phyloP scores from a whole-genome alignment of 2,888 invertebrate genomes.

The Lasioglossum vierecki region DNA sequence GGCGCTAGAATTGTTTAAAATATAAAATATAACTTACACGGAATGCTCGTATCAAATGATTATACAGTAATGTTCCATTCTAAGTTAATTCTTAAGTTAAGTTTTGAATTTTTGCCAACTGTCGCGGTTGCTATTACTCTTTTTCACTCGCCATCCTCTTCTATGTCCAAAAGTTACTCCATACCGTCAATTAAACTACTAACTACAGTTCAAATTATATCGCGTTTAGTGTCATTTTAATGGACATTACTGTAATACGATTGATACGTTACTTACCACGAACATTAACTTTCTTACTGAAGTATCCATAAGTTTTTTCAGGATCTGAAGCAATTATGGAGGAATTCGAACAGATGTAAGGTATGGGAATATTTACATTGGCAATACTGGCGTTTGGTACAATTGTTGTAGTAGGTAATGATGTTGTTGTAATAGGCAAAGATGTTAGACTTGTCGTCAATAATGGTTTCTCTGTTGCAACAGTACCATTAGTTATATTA shows the following conservation, averaged over 20 bases:
- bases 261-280: slow-evolving; percentile 86
- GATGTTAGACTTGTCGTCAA: background rate
- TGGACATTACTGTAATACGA: background rate
- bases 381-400: slow-evolving; percentile 12
- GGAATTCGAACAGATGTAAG: slow-evolving; percentile 86
- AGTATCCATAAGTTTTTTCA: slow-evolving; percentile 90
- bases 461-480: slow-evolving; percentile 34
- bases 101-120: too few relatives aligned
- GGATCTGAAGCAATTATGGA: slow-evolving; percentile 87
- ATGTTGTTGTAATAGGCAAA: slow-evolving; percentile 35
- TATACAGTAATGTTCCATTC: background rate
- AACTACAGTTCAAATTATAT: too few relatives aligned
- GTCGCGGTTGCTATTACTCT: too few relatives aligned
- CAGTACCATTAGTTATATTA: slow-evolving; percentile 31
- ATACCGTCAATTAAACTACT: too few relatives aligned
- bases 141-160: too few relatives aligned
- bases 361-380: slow-evolving; percentile 78
- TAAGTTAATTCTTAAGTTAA: too few relatives aligned
- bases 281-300: slow-evolving; percentile 87
- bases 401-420: slow-evolving; percentile 15
- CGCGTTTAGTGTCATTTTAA: too few relatives aligned
- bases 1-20: slow-evolving; percentile 86
- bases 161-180: too few relatives aligned
- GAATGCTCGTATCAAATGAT: background rate
- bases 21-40: background rate